Percentiles rank a stretch among this genome's conserved stretches.
Conservation (phyloP, 2,113 vertebrate species). For the Macquaria australasica region DNA sequence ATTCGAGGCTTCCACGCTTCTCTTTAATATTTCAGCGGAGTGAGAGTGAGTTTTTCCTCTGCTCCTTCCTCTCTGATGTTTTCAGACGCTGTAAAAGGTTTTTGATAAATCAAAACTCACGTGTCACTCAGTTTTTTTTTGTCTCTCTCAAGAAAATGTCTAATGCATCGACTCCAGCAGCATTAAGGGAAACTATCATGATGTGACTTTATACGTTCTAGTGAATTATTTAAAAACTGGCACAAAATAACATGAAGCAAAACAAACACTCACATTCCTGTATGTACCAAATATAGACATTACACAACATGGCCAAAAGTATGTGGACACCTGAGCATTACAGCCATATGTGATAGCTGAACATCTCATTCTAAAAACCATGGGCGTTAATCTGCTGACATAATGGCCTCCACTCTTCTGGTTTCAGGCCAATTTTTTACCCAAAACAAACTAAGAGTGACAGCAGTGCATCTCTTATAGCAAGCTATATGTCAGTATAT, state of each 20-base stretch:
- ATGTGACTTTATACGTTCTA: neutral
- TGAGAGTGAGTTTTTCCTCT: neutral
- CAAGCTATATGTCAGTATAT: no score
- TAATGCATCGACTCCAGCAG: neutral
- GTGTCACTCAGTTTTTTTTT: neutral
- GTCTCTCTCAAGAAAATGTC: neutral
- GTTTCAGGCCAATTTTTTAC: no score
- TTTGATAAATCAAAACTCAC: neutral
- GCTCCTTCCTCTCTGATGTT: neutral
- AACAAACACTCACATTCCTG: neutral
- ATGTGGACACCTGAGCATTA: neutral
- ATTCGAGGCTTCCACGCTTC: neutral
- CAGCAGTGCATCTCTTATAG: no score
- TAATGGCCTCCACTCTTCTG: no score
- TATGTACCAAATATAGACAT: conserved; percentile 26
- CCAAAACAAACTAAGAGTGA: no score
- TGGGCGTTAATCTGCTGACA: no score
- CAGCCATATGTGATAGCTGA: no score
- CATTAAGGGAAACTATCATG: neutral
- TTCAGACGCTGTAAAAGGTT: neutral
- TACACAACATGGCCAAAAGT: neutral
- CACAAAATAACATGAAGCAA: conserved; percentile 1
- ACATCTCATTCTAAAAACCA: no score
- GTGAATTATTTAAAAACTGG: conserved; percentile 56
- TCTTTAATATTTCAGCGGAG: conserved; percentile 54